Evolutionary conservation across 1,140 invertebrate genomes (phyloP), one percentile per base, ranked within the genome.

Genomic region (Trachymyrmex cornetzi): DNA sequence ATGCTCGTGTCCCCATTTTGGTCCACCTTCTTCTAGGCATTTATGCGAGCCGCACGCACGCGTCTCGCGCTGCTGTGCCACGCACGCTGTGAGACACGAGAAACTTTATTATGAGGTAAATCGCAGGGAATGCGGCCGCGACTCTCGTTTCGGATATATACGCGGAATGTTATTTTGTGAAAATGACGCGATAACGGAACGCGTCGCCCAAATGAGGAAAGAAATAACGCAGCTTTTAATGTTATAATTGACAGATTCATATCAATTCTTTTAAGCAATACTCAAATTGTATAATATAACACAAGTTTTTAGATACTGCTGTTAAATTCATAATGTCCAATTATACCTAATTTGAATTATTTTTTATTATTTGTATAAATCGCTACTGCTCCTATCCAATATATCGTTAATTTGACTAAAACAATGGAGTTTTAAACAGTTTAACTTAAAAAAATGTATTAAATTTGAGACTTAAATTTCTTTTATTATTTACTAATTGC

Each of bases 11-110:
- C 90, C 90, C 74, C 90, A 88, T 59, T 90, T 50, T 75, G 87
- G 64, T 66, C 84, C 89, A 86, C 87, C 90, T 90, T 90, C 77
- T 90, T 74, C 89, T 90, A 90, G 64, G 77, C 81, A 88, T 88
- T 88, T 72, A 90, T 75, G 71, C n/a, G 24, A 30, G n/a, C 66
- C 44, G 48, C 67, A 53, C 27, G 7, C 67, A 22, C 59, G 44
- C 30, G 19, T 27, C n/a, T 9, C 22, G 63, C 64, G 16, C 16
- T 30, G 67, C 24, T 11, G 67, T 38, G 48, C 22, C 67, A 66
- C 71, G 66, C 69, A 64, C 12, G 84, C 82, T 44, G 57, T 77
- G 84, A 67, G 71, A 57, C 80, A 85, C 79, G 48, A 74, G 89
- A 84, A 85, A 88, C 69, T 81, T 85, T 85, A 85, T 88, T 85